phyloP scores from a whole-genome alignment of 2,797 vertebrate species.

The Bryconaethiops microstoma region DNA sequence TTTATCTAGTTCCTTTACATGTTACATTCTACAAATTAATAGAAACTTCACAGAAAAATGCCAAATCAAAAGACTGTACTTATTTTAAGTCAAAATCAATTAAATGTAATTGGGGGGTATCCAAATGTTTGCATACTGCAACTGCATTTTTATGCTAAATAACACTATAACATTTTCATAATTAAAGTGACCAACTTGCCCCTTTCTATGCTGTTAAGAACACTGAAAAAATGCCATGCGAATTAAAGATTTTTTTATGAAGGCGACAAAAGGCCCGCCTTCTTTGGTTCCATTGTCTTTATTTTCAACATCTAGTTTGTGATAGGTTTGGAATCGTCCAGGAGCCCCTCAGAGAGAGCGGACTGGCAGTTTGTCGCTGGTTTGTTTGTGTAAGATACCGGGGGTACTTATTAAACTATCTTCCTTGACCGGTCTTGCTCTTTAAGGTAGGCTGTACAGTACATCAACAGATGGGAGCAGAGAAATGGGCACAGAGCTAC shows the following conservation, averaged over 20 bases:
- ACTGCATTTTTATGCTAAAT: too few species aligned
- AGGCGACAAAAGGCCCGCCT: too few species aligned
- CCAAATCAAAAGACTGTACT: too few species aligned
- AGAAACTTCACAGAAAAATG: too few species aligned
- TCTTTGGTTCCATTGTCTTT: background rate
- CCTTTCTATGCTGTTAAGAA: background rate
- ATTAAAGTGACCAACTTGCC: too few species aligned
- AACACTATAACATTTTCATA: too few species aligned
- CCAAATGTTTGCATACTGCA: too few species aligned
- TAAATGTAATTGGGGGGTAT: too few species aligned
- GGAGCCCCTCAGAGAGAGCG: constrained; percentile 41
- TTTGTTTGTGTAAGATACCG: constrained; percentile 58
- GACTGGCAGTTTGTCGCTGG: constrained; percentile 43
- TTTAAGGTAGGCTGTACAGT: constrained; percentile 56
- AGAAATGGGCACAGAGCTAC: constrained; percentile 32
- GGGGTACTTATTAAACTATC: constrained; percentile 59
- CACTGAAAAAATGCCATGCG: background rate
- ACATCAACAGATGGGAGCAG: constrained; percentile 56
- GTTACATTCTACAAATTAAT: too few species aligned
- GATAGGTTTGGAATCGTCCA: constrained; percentile 33
- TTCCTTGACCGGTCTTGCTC: constrained; percentile 46
- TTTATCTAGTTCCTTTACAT: too few species aligned
- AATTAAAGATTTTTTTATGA: background rate
- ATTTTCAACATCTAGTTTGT: constrained; percentile 38
- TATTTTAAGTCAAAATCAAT: too few species aligned